phyloP scores from a whole-genome alignment of 2,113 vertebrate genomes.

The Tricholaema leucomelas region DNA sequence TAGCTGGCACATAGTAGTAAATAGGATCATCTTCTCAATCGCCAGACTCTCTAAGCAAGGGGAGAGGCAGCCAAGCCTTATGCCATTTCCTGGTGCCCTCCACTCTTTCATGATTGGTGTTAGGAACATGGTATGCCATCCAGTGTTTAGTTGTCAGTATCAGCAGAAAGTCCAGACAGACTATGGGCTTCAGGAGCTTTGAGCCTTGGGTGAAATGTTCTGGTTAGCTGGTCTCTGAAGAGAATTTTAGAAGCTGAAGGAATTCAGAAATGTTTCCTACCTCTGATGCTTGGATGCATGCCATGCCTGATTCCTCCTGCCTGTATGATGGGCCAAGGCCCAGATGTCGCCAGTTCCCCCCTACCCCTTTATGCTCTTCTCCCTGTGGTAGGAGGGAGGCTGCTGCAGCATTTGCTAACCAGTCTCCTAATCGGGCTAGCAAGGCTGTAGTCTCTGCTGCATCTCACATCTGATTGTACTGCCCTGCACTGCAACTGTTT shows the following conservation, averaged over 20 bases:
- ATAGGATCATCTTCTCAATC: not conserved
- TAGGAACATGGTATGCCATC: not conserved
- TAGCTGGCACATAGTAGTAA: not conserved
- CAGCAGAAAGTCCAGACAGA: not conserved
- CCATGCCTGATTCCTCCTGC: too few species aligned
- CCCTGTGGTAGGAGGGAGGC: not conserved
- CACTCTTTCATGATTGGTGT: not conserved
- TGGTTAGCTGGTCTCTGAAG: not conserved
- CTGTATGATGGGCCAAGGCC: not conserved
- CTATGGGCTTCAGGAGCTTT: not conserved
- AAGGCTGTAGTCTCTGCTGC: not conserved
- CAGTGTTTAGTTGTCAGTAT: not conserved
- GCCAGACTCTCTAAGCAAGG: not conserved
- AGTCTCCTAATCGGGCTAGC: not conserved
- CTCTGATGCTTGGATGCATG: too few species aligned
- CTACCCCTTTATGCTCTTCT: not conserved
- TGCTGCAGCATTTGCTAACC: not conserved
- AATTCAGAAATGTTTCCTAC: too few species aligned
- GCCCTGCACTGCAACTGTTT: too few species aligned
- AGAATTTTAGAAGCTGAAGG: too few species aligned
- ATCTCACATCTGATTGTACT: not conserved
- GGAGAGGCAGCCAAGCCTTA: not conserved
- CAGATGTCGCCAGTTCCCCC: not conserved
- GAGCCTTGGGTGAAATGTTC: not conserved
- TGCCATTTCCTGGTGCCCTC: not conserved